These are phyloP conservation scores for Timema cristinae DNA, from an alignment of 2,888 invertebrate genomes.

Conservation along the genomic window DNA sequence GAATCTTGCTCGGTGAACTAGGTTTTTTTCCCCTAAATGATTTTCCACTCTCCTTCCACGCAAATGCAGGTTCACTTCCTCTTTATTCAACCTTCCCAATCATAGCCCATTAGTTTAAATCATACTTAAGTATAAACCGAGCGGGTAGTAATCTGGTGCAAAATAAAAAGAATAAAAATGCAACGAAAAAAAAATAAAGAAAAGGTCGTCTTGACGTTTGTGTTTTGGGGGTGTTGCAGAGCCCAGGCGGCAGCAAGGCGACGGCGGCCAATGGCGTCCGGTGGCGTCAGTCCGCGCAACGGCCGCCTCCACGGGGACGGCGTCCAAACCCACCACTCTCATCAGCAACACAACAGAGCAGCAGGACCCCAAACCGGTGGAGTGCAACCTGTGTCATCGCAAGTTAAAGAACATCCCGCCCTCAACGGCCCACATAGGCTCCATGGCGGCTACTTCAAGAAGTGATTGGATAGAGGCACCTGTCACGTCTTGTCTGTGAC, in stretches of 20 bases:
- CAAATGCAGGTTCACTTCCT: no score
- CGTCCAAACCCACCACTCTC: slow-evolving; percentile 28
- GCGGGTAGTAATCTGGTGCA: no score
- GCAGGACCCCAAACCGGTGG: slow-evolving; percentile 73
- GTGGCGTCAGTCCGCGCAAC: slow-evolving; percentile 39
- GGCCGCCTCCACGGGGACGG: slow-evolving; percentile 44
- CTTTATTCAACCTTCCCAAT: no score
- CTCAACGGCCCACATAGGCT: slow-evolving; percentile 97
- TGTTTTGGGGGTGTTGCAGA: slow-evolving; percentile 20
- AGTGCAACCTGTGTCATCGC: slow-evolving; percentile 91
- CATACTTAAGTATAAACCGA: no score
- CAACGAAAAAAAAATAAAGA: no score
- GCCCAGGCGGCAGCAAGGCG: slow-evolving; percentile 22
- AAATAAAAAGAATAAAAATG: no score
- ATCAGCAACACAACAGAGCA: slow-evolving; percentile 17
- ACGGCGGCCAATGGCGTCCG: slow-evolving; percentile 22
- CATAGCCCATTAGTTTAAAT: no score
- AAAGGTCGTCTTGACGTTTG: not conserved
- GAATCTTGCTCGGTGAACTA: no score
- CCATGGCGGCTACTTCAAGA: slow-evolving; percentile 96
- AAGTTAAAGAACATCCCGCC: slow-evolving; percentile 96
- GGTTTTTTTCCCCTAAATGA: no score
- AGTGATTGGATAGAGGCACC: slow-evolving; percentile 48
- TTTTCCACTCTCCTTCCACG: no score
- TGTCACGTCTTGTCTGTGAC: not conserved